These are phyloP conservation scores for Noctua janthina DNA, from an alignment of 2,888 invertebrate species.

Conservation along the genomic window DNA sequence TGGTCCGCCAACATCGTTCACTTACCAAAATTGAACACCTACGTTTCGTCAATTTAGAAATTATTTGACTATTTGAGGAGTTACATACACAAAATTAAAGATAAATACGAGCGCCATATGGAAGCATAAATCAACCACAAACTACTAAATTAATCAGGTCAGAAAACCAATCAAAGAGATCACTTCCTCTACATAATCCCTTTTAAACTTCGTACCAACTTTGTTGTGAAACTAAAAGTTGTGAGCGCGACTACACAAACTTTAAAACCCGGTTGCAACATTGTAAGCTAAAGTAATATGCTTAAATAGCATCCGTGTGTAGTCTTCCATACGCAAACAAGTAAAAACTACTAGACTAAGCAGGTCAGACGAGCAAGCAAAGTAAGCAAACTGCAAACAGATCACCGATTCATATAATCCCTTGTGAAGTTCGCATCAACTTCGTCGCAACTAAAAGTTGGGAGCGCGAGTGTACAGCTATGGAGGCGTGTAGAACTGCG, in stretches of 20 bases:
- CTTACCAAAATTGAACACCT: conserved; percentile 29
- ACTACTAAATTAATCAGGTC: conserved; percentile 41
- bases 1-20: conserved; percentile 11
- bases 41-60: conserved; percentile 35
- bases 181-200: conserved; percentile 32
- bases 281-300: conserved; percentile 42
- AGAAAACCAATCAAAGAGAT: conserved; percentile 46
- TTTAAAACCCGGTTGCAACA: conserved; percentile 39
- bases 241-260: conserved; percentile 40
- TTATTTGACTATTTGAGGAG: conserved; percentile 30
- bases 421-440: conserved; percentile 45
- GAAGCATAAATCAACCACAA: conserved; percentile 48
- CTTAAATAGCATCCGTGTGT: conserved; percentile 44
- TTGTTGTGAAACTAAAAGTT: conserved; percentile 47
- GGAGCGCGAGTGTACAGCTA: conserved; percentile 40
- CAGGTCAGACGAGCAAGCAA: conserved; percentile 37
- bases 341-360: conserved; percentile 42
- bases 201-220: conserved; percentile 42
- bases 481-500: conserved; percentile 38
- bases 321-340: conserved; percentile 41
- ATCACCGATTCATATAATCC: conserved; percentile 50
- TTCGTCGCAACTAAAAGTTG: conserved; percentile 60
- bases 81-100: conserved; percentile 26
- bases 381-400: conserved; percentile 34
- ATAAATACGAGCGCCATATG: conserved; percentile 22